These are phyloP conservation scores for Ochotona princeps DNA, from an alignment of 2,113 vertebrate genomes.

Conservation along the genomic window DNA sequence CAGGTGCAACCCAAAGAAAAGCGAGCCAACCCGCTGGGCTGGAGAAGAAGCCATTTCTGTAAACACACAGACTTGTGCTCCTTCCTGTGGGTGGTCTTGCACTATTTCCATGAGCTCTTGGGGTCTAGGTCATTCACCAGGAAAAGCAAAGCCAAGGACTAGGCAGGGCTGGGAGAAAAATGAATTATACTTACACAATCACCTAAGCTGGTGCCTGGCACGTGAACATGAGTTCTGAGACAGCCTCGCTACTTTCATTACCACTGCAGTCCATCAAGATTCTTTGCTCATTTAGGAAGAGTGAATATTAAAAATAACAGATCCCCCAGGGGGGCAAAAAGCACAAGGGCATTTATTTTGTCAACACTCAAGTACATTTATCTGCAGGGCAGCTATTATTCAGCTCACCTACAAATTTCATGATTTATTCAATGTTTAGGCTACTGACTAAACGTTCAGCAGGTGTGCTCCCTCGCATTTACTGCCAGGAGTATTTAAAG, in stretches of 20 bases:
- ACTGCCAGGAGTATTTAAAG: constrained; percentile 57
- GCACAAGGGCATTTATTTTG: constrained; percentile 62
- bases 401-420: constrained; percentile 73
- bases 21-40: too few relatives aligned
- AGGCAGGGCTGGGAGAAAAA: not conserved
- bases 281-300: constrained; percentile 55
- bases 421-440: constrained; percentile 74
- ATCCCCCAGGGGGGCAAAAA: constrained; percentile 7
- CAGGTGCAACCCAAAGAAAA: not conserved
- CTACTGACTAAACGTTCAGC: constrained; percentile 52
- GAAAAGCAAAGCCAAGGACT: constrained; percentile 27
- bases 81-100: not conserved
- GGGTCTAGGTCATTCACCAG: not conserved
- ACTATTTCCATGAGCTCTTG: not conserved
- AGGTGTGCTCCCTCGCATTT: constrained; percentile 49
- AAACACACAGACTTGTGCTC: not conserved
- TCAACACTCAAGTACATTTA: constrained; percentile 41
- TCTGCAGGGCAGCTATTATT: constrained; percentile 65
- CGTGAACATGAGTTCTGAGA: not conserved
- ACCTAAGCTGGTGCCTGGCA: not conserved
- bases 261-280: constrained; percentile 44
- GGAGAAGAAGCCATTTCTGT: not conserved
- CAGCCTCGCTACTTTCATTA: constrained; percentile 35
- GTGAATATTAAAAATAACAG: constrained; percentile 56
- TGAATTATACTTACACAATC: not conserved